Evolutionary conservation across 2,113 vertebrate genomes (phyloP).

Genomic region (Dendrocopos noguchii): DNA sequence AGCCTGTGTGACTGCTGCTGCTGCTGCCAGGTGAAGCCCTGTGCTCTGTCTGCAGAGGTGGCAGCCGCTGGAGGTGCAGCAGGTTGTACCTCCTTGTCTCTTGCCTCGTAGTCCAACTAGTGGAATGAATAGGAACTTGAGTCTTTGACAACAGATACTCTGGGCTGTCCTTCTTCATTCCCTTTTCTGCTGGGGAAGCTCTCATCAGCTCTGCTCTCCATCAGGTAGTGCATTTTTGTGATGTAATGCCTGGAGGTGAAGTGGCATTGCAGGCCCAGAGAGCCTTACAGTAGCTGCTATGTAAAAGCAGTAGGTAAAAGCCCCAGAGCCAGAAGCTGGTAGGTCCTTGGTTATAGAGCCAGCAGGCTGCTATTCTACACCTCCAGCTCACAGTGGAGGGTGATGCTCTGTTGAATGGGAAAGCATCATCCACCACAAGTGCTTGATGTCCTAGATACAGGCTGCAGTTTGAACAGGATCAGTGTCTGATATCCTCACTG

Average conservation of each 20-base stretch:
- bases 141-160: not conserved
- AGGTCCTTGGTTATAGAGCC: not conserved
- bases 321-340: not conserved
- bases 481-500: not conserved
- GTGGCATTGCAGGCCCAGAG: not conserved
- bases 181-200: not conserved
- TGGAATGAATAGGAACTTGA: not conserved
- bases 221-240: not conserved
- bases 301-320: not conserved
- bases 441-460: not conserved
- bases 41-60: not conserved
- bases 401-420: not conserved
- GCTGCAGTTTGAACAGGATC: not conserved
- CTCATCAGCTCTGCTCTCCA: not conserved
- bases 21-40: not conserved
- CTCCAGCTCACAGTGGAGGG: not conserved
- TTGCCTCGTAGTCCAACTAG: not conserved
- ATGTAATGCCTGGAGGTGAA: not conserved
- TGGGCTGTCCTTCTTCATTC: not conserved
- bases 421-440: too few relatives aligned
- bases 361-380: rapidly evolving
- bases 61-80: not conserved
- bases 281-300: not conserved
- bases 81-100: not conserved
- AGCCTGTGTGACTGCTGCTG: not conserved